phyloP scores from a whole-genome alignment of 2,888 invertebrate genomes.

The Copidosoma aretas region DNA sequence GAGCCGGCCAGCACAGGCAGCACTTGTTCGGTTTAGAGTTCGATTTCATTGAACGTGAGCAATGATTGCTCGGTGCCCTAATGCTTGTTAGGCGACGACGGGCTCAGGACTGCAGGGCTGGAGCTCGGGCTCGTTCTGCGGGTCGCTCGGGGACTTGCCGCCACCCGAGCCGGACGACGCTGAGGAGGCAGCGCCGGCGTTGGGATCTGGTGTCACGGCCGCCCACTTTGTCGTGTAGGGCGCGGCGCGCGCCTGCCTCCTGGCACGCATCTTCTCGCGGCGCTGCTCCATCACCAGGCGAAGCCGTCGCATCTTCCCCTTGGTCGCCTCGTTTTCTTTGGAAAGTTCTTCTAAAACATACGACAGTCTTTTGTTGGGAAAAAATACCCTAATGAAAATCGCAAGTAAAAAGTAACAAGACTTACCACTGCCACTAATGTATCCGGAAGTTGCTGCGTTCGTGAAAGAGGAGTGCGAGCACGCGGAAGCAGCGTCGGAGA shows the following conservation, averaged over 20 bases:
- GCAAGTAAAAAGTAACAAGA: not conserved
- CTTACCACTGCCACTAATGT: conserved; percentile 53
- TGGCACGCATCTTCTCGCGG: conserved; percentile 71
- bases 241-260: conserved; percentile 77
- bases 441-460: conserved; percentile 39
- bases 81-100: conserved; percentile 56
- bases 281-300: conserved; percentile 90
- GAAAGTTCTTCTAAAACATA: conserved; percentile 64
- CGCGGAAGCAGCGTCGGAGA: conserved; percentile 32
- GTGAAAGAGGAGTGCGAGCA: not conserved
- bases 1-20: too few relatives aligned
- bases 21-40: not conserved
- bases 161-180: conserved; percentile 38
- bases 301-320: conserved; percentile 85
- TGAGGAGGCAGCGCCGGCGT: conserved; percentile 59
- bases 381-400: too few relatives aligned
- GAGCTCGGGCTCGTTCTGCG: conserved; percentile 58
- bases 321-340: conserved; percentile 78
- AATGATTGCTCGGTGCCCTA: not conserved
- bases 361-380: not conserved
- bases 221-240: conserved; percentile 70
- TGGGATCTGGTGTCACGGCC: conserved; percentile 61
- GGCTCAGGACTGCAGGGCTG: conserved; percentile 60
- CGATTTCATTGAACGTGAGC: not conserved
- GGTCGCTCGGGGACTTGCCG: conserved; percentile 50